Percentiles rank a stretch among this genome's conserved stretches.
Evolutionary conservation across 1,140 invertebrate species (phyloP).

Genomic region (Ceratosolen fusciceps): DNA sequence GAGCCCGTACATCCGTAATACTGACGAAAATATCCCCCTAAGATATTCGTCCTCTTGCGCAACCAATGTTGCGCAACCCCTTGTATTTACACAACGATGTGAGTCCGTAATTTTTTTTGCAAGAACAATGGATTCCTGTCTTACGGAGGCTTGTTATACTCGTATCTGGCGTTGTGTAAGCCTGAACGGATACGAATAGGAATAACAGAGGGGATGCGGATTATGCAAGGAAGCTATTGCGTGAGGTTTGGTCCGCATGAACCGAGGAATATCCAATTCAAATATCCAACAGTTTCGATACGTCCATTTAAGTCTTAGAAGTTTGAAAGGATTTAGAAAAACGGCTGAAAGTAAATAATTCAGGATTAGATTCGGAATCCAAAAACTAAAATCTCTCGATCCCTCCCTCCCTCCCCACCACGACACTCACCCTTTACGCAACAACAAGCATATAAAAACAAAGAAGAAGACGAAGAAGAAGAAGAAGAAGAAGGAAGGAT

Average conservation of each 20-base stretch:
- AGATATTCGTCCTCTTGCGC: too few species aligned
- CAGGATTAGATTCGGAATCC: not conserved
- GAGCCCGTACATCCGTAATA: too few species aligned
- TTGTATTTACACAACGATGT: too few species aligned
- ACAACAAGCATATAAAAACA: too few species aligned
- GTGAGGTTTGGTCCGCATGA: not conserved
- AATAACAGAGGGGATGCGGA: not conserved
- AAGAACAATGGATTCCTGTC: not conserved
- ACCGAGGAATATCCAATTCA: not conserved
- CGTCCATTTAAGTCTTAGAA: not conserved
- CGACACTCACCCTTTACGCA: not conserved
- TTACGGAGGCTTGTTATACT: not conserved
- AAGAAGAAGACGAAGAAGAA: too few species aligned
- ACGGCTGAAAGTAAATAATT: not conserved
- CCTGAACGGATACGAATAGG: not conserved
- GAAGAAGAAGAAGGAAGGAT: too few species aligned
- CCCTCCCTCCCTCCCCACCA: not conserved
- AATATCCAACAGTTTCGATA: not conserved
- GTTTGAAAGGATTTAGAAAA: not conserved
- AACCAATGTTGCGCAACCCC: too few species aligned
- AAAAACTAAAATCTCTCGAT: conserved; percentile 6
- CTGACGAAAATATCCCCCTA: too few species aligned
- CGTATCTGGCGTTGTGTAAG: not conserved
- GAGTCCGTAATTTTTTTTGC: too few species aligned
- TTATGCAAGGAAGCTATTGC: not conserved